Base-by-base conservation (phyloP, 2,113 vertebrate genomes). In the Lates calcarifer region DNA sequence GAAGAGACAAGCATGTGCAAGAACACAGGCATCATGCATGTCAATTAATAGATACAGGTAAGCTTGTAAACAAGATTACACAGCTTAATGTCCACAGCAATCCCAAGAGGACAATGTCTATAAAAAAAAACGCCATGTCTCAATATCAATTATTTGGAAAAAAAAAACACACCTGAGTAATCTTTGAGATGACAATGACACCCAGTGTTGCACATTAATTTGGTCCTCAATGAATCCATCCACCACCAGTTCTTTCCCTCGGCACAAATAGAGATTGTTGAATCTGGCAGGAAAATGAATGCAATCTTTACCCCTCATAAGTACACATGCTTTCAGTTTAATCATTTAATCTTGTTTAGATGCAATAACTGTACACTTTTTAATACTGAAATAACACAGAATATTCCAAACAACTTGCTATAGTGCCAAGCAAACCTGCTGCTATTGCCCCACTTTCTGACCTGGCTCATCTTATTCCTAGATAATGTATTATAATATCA, bases 171-270 rank as follows among this genome's bases (percentile, higher is more conserved):
- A 69, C 22, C 55, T 6, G 29, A 39, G 45, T 55, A 41, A 61
- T 55, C 7, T 66, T 60, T 70, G 17, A 63, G 55, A 74, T 58
- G 17, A 7, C 28, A 68, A 28, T 35, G 74, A 37, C 64, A 41
- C 22, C 33, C 26, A 20, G 53, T 37, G 56, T 8, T 70, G 33
- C 60, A 72, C 51, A 67, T 75, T 74, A 12, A 80, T 82, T 84
- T 35, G 10, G 29, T 83, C 66, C 41, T 64, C 39, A 39, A 24
- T 72, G 45, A 78, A 67, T 61, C 15, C 57, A 79, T 57, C 67
- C 18, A 39, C 20, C 12, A 62, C 11, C 33, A 17, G 18, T 31
- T 39, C 14, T 18, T 28, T 62, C 39, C 47, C 26, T 67, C 49
- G 37, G 74, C 20, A 51, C n/a, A 55, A 41, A 71, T 10, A 55